Percentiles rank a stretch among this genome's conserved stretches.
Conservation (phyloP, 1,140 invertebrate species). For the Drosophila azteca region DNA sequence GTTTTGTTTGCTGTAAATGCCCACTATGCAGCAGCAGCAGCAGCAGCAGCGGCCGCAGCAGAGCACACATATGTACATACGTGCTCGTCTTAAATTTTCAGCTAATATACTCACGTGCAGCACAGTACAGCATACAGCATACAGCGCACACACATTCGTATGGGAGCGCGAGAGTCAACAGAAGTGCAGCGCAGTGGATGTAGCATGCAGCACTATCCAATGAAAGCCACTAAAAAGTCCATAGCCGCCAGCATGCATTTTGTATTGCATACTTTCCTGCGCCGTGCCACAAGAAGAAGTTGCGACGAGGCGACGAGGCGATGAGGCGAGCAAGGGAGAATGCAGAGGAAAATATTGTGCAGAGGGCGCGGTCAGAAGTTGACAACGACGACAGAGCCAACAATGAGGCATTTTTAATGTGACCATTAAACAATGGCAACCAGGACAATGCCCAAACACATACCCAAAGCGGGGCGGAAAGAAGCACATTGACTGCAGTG, state of each 20-base stretch:
- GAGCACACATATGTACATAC: constrained; percentile 17
- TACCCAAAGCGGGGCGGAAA: constrained; percentile 28
- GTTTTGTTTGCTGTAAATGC: constrained; percentile 53
- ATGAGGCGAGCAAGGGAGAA: too few species aligned
- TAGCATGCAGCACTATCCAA: constrained; percentile 2
- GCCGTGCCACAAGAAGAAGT: constrained; percentile 40
- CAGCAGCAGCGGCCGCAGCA: constrained; percentile 5
- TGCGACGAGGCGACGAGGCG: neutral
- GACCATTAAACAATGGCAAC: constrained; percentile 77
- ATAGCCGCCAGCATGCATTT: constrained; percentile 51
- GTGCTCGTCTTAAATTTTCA: constrained; percentile 40
- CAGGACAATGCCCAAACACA: constrained; percentile 65
- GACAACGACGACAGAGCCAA: constrained; percentile 54
- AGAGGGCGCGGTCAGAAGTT: constrained; percentile 69
- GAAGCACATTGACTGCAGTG: constrained; percentile 38
- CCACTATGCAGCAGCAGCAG: constrained; percentile 34
- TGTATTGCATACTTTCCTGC: constrained; percentile 52
- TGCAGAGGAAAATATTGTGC: constrained; percentile 20
- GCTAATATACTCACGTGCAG: constrained; percentile 49
- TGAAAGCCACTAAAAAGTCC: constrained; percentile 52
- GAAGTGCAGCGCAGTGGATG: constrained; percentile 25
- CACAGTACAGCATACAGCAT: neutral
- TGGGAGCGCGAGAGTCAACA: constrained; percentile 33
- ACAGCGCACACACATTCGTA: neutral
- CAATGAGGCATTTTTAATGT: constrained; percentile 79